Conservation (phyloP, 1,140 invertebrate genomes). For the Nephila pilipes region DNA sequence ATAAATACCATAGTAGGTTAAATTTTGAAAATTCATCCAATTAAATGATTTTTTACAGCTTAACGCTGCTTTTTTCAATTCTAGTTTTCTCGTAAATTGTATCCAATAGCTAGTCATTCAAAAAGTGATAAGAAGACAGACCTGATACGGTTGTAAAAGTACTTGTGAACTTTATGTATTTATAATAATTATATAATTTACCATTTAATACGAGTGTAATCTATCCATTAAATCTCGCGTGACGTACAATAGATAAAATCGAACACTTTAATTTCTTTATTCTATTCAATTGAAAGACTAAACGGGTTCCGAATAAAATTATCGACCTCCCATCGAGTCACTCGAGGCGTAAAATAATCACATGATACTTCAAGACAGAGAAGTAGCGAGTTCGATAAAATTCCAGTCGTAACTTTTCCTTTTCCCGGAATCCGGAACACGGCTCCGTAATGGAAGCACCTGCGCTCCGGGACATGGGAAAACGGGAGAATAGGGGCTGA, state of each 20-base stretch:
- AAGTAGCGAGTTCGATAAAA: slow-evolving; percentile 67
- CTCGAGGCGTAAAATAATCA: slow-evolving; percentile 61
- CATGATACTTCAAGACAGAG: slow-evolving; percentile 55
- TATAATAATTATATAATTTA: too few species aligned
- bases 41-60: too few species aligned
- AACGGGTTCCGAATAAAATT: neutral
- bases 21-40: too few species aligned
- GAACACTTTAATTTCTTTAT: neutral
- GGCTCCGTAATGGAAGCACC: slow-evolving; percentile 72
- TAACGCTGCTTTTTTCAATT: too few species aligned
- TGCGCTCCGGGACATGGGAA: slow-evolving; percentile 74
- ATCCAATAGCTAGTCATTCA: too few species aligned
- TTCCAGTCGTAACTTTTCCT: slow-evolving; percentile 57
- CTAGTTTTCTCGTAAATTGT: too few species aligned
- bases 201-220: too few species aligned
- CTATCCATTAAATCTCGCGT: neutral
- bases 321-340: neutral
- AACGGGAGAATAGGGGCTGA: slow-evolving; percentile 26
- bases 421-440: slow-evolving; percentile 67
- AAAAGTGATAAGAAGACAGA: too few species aligned
- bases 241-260: neutral
- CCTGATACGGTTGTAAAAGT: too few species aligned
- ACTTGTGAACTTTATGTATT: too few species aligned
- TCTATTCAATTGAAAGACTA: slow-evolving; percentile 33
- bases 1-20: too few species aligned